phyloP scores from a whole-genome alignment of 2,888 invertebrate species.

The Rotaria macrura region DNA sequence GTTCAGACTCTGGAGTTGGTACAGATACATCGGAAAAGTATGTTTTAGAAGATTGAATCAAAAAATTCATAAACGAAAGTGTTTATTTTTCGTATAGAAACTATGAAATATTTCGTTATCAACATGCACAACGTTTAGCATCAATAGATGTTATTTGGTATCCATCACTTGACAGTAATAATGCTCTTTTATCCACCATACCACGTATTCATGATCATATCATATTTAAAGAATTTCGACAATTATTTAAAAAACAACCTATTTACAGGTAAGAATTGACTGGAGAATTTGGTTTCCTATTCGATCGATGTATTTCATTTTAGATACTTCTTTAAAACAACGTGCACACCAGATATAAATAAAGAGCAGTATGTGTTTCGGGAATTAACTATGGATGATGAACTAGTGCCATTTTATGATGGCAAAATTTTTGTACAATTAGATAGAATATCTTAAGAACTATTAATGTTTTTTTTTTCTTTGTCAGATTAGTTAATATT shows the following conservation, averaged over 20 bases:
- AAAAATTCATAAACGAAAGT: not conserved
- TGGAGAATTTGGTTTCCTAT: not conserved
- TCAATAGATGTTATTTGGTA: not conserved
- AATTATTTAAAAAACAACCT: not conserved
- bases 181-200: not conserved
- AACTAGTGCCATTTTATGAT: slow-evolving; percentile 5
- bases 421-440: slow-evolving; percentile 10
- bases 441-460: not conserved
- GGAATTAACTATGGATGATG: slow-evolving; percentile 4
- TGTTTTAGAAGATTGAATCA: not conserved
- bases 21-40: slow-evolving; percentile 18
- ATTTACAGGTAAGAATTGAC: not conserved
- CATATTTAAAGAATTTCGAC: not conserved
- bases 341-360: slow-evolving; percentile 2
- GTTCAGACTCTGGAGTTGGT: not conserved
- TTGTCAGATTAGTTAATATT: not conserved
- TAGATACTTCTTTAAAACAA: slow-evolving; percentile 14
- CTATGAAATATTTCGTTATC: slow-evolving; percentile 11
- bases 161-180: not conserved
- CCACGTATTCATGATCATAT: not conserved
- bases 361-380: slow-evolving; percentile 1
- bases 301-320: not conserved
- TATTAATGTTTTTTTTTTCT: not conserved
- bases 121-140: not conserved
- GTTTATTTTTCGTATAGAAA: not conserved